phyloP scores from a whole-genome alignment of 2,797 vertebrate species.

The Loriculus beryllinus region DNA sequence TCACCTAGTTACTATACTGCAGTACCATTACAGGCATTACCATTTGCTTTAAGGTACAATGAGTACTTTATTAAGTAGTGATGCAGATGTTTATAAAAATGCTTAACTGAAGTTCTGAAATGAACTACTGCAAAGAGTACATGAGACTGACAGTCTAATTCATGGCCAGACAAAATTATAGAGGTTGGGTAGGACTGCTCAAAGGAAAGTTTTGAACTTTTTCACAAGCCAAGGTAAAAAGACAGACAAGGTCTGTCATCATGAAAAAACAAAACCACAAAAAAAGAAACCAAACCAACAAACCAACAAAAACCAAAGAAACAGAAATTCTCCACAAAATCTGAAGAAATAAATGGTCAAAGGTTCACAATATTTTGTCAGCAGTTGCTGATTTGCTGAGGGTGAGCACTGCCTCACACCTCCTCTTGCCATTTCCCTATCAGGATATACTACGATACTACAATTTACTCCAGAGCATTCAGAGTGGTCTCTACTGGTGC shows the following conservation, averaged over 20 bases:
- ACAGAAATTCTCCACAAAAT: neutral
- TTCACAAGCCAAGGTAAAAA: neutral
- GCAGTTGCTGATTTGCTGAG: neutral
- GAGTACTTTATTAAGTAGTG: constrained; percentile 33
- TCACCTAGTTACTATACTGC: neutral
- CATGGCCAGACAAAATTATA: neutral
- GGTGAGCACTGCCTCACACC: neutral
- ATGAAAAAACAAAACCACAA: neutral
- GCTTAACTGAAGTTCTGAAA: neutral
- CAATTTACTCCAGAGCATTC: neutral
- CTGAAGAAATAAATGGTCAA: neutral
- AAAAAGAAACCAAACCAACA: neutral
- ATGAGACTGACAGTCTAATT: neutral
- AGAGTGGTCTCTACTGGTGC: neutral
- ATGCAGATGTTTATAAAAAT: constrained; percentile 26
- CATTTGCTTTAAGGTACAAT: constrained; percentile 35
- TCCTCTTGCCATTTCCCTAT: neutral
- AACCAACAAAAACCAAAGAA: neutral
- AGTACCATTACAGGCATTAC: neutral
- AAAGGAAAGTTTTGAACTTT: neutral
- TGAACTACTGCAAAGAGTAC: neutral
- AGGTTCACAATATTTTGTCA: neutral
- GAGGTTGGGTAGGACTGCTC: neutral
- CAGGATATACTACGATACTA: neutral
- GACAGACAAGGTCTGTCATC: neutral